Percentiles rank a stretch among this genome's conserved stretches.
Conservation (phyloP, 2,113 vertebrate species). For the Mionectes macconnelli region DNA sequence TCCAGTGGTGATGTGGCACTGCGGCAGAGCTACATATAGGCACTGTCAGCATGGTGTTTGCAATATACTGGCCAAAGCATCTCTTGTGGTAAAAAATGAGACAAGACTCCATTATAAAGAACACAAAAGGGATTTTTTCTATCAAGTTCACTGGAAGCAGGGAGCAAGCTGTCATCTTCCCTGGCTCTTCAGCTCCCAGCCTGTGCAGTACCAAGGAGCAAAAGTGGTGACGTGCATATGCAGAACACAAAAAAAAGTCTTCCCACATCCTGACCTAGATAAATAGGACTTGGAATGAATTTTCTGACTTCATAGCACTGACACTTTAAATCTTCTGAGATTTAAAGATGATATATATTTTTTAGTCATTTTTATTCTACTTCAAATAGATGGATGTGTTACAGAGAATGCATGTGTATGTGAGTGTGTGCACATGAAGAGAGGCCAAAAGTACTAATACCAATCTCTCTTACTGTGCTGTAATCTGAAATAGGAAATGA, state of each 20-base stretch:
- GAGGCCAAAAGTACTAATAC: not conserved
- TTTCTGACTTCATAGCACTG: not conserved
- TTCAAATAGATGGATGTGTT: not conserved
- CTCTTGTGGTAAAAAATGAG: not conserved
- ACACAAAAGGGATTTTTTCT: conserved; percentile 30
- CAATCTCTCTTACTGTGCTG: not conserved
- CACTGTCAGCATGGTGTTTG: not conserved
- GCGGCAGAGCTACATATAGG: not conserved
- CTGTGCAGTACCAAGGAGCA: not conserved
- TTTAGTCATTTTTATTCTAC: not conserved
- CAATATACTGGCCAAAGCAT: not conserved
- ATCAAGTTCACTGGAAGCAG: not conserved
- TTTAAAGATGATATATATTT: not conserved
- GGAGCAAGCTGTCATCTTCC: not conserved
- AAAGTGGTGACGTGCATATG: not conserved
- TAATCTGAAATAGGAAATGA: not conserved
- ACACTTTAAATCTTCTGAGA: not conserved
- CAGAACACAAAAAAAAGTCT: not conserved
- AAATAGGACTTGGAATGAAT: conserved; percentile 41
- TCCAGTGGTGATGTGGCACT: not conserved
- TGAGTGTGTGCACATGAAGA: not conserved
- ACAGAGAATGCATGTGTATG: not conserved
- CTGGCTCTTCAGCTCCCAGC: not conserved
- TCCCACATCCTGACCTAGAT: conserved; percentile 37
- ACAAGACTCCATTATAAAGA: not conserved